Percentiles rank a stretch among this genome's conserved stretches.
phyloP scores from a whole-genome alignment of 2,797 vertebrate species.

The Furcifer pardalis region DNA sequence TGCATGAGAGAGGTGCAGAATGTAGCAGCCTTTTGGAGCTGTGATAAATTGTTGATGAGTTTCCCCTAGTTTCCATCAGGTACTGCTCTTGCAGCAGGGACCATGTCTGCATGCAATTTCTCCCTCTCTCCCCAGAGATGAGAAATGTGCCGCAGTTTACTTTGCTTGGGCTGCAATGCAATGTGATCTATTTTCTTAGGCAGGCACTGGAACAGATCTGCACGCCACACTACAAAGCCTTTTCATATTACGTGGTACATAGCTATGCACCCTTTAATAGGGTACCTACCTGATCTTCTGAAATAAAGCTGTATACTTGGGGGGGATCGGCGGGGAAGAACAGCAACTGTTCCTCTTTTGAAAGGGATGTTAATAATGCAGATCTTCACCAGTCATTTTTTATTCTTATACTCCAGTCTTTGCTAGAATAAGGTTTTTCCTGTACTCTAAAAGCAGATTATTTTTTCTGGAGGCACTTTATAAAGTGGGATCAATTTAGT shows the following conservation, averaged over 20 bases:
- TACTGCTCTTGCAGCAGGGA: constrained; percentile 51
- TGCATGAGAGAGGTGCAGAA: constrained; percentile 34
- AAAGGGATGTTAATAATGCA: constrained; percentile 56
- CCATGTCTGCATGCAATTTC: constrained; percentile 42
- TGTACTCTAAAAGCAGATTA: constrained; percentile 26
- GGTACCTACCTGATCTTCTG: not conserved
- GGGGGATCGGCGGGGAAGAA: not conserved
- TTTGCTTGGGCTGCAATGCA: constrained; percentile 57
- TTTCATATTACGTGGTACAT: not conserved
- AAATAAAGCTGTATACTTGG: constrained; percentile 29
- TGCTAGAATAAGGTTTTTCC: constrained; percentile 42
- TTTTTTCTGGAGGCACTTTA: constrained; percentile 16
- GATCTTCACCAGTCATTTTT: constrained; percentile 46
- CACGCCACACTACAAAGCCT: constrained; percentile 34
- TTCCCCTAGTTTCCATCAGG: constrained; percentile 52
- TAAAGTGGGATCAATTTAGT: rapidly evolving
- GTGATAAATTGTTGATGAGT: constrained; percentile 67
- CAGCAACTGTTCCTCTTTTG: constrained; percentile 20
- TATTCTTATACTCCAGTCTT: constrained; percentile 52
- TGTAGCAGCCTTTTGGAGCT: constrained; percentile 31
- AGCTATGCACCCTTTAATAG: constrained; percentile 24
- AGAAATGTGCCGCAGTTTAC: constrained; percentile 49
- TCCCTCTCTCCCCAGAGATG: not conserved
- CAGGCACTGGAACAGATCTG: constrained; percentile 13
- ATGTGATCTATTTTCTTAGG: constrained; percentile 11